Base-by-base conservation (phyloP, 2,113 vertebrate genomes). In the Felis chaus region DNA sequence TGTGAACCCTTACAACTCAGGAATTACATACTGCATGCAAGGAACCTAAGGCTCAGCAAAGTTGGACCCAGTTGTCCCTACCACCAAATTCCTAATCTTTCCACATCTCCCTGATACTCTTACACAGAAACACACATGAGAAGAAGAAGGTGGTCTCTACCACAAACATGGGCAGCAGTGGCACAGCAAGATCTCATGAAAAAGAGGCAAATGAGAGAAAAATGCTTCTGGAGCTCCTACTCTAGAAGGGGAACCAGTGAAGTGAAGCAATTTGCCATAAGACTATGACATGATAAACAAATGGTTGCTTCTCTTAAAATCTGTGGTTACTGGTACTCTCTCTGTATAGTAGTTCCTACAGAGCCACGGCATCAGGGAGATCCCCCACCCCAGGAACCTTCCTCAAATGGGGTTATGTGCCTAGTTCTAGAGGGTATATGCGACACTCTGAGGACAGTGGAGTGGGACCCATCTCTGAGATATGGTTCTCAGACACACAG, bases 291-390 rank as follows among this genome's bases (percentile, higher is more conserved):
- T 14, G 6, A 61, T 36, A 69, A 76, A 41, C 61, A 82, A 71
- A 71, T 48, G 11, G 69, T 3, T 39, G 19, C 9, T 23, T 88
- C 93, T n/a, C 86, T 66, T 39, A 91, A 83, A 84, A 33, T 63
- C 80, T 95, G 39, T n/a, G 4, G 5, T 45, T 33, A n/a, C 4
- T 23, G 7, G 36, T 50, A 41, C 31, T 29, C 15, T 29, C 39
- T 45, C 25, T 74, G 15, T 68, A 16, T 29, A 18, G 14, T 33
- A 71, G 63, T 16, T 89, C 27, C 83, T 7, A n/a, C 29, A 63
- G 73, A 91, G 21, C 39, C 66, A 33, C 45, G 31, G 55, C 25
- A 2, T 50, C 0, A 0, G 19, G 11, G 13, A 18, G 1, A 63
- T 15, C 5, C 3, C 71, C 88, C 21, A 29, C 16, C 4, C 6